Conservation (phyloP, 2,113 vertebrate genomes). For the Gopherus flavomarginatus region DNA sequence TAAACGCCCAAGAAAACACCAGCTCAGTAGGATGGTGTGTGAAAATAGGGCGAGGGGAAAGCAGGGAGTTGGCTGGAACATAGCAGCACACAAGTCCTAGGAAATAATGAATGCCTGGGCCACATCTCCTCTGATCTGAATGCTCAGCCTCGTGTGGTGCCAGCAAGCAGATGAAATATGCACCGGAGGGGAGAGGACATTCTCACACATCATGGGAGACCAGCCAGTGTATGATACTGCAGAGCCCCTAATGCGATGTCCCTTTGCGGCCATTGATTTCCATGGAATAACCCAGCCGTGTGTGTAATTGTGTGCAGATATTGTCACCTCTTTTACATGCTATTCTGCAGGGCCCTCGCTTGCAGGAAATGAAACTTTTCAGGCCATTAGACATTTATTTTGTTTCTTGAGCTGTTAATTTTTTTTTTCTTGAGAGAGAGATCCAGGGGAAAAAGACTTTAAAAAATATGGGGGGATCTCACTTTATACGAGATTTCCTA, state of each 20-base stretch:
- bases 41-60: not conserved
- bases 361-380: constrained; percentile 63
- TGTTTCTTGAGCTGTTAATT: not conserved
- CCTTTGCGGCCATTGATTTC: constrained; percentile 67
- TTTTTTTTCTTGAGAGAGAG: not conserved
- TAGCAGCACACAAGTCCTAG: fast-evolving
- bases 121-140: not conserved
- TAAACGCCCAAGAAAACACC: constrained; percentile 3
- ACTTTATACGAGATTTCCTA: not conserved
- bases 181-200: constrained; percentile 7
- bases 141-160: not conserved
- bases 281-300: constrained; percentile 50
- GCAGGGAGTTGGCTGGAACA: not conserved
- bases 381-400: constrained; percentile 11
- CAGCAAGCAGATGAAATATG: not conserved
- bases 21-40: not conserved
- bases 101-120: not conserved
- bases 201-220: constrained; percentile 8
- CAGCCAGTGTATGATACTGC: not conserved
- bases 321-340: constrained; percentile 37
- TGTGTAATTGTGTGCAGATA: constrained; percentile 68
- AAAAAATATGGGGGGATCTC: not conserved
- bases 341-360: not conserved
- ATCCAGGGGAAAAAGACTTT: not conserved
- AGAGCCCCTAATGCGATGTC: constrained; percentile 31